Percentiles rank a stretch among this genome's conserved stretches.
phyloP scores from a whole-genome alignment of 1,140 invertebrate genomes.

The Saccostrea echinata region DNA sequence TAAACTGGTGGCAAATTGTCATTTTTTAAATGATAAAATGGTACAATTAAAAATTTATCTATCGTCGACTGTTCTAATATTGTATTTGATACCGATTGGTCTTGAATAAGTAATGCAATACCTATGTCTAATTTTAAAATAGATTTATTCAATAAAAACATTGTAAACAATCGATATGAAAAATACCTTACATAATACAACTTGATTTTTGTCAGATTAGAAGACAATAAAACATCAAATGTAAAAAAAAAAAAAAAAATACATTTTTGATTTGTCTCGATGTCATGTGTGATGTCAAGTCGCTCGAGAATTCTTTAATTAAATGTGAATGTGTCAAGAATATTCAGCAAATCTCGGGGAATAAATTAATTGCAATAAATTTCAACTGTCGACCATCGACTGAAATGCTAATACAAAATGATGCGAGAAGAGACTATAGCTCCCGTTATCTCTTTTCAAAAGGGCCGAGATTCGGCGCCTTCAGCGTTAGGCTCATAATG shows the following conservation, averaged over 20 bases:
- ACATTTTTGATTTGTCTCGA: constrained; percentile 15
- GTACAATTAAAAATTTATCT: no score
- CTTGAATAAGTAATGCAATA: neutral
- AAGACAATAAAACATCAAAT: neutral
- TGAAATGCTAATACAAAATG: constrained; percentile 33
- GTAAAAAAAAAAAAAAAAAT: constrained; percentile 15
- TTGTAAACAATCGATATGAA: constrained; percentile 38
- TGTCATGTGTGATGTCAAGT: constrained; percentile 27
- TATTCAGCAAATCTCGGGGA: constrained; percentile 24
- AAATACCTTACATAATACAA: neutral
- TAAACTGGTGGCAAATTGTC: no score
- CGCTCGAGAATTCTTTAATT: constrained; percentile 29
- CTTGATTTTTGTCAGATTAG: neutral
- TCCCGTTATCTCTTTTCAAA: constrained; percentile 17
- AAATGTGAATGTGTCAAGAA: constrained; percentile 32
- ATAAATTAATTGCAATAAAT: constrained; percentile 38
- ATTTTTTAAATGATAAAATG: no score
- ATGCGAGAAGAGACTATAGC: neutral
- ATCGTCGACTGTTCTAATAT: no score
- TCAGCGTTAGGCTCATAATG: neutral
- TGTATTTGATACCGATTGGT: no score
- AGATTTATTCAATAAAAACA: constrained; percentile 40
- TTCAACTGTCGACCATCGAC: constrained; percentile 17
- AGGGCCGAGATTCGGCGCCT: neutral
- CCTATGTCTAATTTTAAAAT: neutral